These are phyloP conservation scores for Amblyteles armatorius DNA, from an alignment of 2,888 invertebrate genomes.

Conservation along the genomic window DNA sequence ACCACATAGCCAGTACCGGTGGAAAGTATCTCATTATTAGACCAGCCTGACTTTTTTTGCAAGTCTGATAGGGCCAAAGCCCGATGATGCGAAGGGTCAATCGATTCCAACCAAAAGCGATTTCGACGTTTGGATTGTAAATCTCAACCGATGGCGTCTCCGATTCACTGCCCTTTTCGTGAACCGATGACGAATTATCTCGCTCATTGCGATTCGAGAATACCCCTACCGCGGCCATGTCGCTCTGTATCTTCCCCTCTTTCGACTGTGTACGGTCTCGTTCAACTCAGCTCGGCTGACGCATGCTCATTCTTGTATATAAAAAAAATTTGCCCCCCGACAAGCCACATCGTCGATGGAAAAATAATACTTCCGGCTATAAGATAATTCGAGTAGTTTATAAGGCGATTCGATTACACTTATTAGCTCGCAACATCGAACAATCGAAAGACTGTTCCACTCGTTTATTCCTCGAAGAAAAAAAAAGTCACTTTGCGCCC, in stretches of 20 bases:
- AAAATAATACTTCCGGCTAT: neutral
- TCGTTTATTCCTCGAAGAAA: neutral
- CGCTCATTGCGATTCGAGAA: neutral
- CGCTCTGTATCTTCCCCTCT: neutral
- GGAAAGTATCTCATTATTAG: neutral
- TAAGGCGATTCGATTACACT: neutral
- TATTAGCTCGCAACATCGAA: neutral
- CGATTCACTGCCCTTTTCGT: neutral
- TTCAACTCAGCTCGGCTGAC: neutral
- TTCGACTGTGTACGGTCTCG: neutral
- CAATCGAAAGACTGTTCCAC: neutral
- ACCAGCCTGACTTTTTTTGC: slow-evolving; percentile 9
- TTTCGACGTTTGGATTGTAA: neutral
- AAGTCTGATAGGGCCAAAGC: slow-evolving; percentile 71
- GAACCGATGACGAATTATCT: neutral
- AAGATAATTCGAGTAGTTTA: neutral
- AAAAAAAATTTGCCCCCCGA: neutral
- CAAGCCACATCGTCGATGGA: neutral
- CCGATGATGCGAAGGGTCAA: slow-evolving; percentile 69
- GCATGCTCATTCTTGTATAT: neutral
- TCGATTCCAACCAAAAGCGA: slow-evolving; percentile 71
- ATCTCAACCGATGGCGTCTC: neutral
- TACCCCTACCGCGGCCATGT: neutral
- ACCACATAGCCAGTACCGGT: slow-evolving; percentile 20
- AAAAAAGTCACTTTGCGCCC: neutral